Evolutionary conservation across 2,888 invertebrate species (phyloP).

Genomic region (Diloba caeruleocephala): DNA sequence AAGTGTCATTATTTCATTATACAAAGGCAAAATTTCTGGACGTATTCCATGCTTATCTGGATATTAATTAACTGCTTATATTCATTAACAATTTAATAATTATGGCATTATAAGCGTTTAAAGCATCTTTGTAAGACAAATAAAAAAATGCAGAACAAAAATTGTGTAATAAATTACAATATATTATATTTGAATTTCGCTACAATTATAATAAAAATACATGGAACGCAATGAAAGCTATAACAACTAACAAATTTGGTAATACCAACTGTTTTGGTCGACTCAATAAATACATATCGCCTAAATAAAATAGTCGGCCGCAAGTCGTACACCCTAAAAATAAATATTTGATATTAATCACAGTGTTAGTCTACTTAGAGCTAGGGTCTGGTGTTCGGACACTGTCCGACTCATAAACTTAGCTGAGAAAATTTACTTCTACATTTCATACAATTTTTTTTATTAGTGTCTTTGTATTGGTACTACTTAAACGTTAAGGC

Average conservation of each 20-base stretch:
- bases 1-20: no score
- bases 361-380: conserved; percentile 27
- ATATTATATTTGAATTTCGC: neutral
- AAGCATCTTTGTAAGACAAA: conserved; percentile 6
- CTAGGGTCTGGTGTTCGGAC: conserved; percentile 7
- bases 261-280: neutral
- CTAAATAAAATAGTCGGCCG: conserved; percentile 3
- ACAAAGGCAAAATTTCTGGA: no score
- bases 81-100: neutral
- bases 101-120: neutral
- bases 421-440: no score
- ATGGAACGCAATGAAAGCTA: conserved; percentile 25
- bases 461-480: no score
- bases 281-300: conserved; percentile 7
- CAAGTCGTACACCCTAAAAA: conserved; percentile 10
- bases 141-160: conserved; percentile 3
- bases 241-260: conserved; percentile 9
- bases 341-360: conserved; percentile 15
- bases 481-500: no score
- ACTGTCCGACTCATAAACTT: neutral
- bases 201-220: conserved; percentile 10
- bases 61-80: no score
- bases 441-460: no score
- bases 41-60: no score
- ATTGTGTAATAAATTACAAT: neutral